Base-by-base conservation (phyloP, 2,888 invertebrate genomes). In the Pseudeuparius sepicola region DNA sequence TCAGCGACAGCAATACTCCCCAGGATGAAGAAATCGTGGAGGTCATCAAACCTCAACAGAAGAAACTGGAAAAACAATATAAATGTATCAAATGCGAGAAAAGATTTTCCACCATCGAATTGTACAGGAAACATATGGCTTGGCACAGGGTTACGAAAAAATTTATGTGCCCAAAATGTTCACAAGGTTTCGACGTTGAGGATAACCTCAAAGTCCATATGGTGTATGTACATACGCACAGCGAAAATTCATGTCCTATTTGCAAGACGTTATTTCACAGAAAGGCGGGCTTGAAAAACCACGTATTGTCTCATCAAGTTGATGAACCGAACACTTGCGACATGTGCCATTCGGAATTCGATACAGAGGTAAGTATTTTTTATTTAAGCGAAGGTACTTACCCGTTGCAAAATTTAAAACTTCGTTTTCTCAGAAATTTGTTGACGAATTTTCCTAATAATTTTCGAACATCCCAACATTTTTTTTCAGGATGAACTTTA, bases 401-500 rank as follows among this genome's bases (percentile, higher is more conserved):
- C n/a, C n/a, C n/a, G n/a, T n/a, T n/a, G n/a, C n/a, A n/a, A n/a
- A n/a, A n/a, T n/a, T n/a, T n/a, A n/a, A n/a, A n/a, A n/a, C n/a
- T n/a, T n/a, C n/a, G n/a, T n/a, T n/a, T n/a, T n/a, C n/a, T n/a
- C n/a, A n/a, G n/a, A n/a, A n/a, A n/a, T n/a, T n/a, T n/a, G n/a
- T n/a, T n/a, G n/a, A n/a, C n/a, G n/a, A n/a, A n/a, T n/a, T n/a
- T n/a, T n/a, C n/a, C n/a, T n/a, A n/a, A n/a, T n/a, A n/a, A n/a
- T n/a, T n/a, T n/a, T n/a, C n/a, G n/a, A n/a, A n/a, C n/a, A n/a
- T n/a, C n/a, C n/a, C n/a, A n/a, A n/a, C n/a, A n/a, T n/a, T n/a
- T n/a, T n/a, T n/a, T n/a, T 55, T 31, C 51, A 69, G 68, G 59
- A 59, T 20, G 69, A 70, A 44, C 53, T 70, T 33, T 63, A 67